Evolutionary conservation across 2,888 invertebrate genomes (phyloP), one percentile per base, ranked within the genome.

Genomic region (Spisula subtruncata): DNA sequence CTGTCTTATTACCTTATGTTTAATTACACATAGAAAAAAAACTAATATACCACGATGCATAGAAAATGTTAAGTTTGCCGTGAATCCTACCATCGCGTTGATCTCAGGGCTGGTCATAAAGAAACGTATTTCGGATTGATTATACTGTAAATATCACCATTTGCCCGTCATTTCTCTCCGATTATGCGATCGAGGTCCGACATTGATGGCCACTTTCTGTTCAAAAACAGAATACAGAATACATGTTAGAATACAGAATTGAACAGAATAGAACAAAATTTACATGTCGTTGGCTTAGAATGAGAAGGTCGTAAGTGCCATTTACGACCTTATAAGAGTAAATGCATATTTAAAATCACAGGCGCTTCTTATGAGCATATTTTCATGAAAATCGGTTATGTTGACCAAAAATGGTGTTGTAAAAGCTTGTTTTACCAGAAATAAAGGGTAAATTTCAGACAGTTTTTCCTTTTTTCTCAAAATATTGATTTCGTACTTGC

Each of bases 121-220:
- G 32, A 35, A 14, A 32, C 16, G 75, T 75, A 35, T 35, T 16
- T 35, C 18, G 14, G 75, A 75, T 75, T 18, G 75, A 75, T 75
- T 75, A 18, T 32, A 0, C 75, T 18, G 75, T 75, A 75, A 75
- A 75, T 35, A 35, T 75, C 75, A 75, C 75, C 16, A 75, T 75
- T 16, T 0, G 14, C 1, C 32, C 32, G 32, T 75, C 75, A 75
- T 35, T 75, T 32, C 35, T 32, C 14, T 5, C 16, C 12, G 29
- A 75, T 75, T 75, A 75, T 75, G 1, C 25, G 35, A 35, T 75
- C 1, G 16, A 32, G 25, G 35, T 32, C 8, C 32, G 75, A 75
- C 75, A 32, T 75, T 75, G 32, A 75, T 75, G 10, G 75, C 75
- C 25, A 75, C 32, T 75, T 35, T 32, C 32, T 35, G 35, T 75